Evolutionary conservation across 2,888 invertebrate genomes (phyloP).

Genomic region (Balanococcus diminutus): DNA sequence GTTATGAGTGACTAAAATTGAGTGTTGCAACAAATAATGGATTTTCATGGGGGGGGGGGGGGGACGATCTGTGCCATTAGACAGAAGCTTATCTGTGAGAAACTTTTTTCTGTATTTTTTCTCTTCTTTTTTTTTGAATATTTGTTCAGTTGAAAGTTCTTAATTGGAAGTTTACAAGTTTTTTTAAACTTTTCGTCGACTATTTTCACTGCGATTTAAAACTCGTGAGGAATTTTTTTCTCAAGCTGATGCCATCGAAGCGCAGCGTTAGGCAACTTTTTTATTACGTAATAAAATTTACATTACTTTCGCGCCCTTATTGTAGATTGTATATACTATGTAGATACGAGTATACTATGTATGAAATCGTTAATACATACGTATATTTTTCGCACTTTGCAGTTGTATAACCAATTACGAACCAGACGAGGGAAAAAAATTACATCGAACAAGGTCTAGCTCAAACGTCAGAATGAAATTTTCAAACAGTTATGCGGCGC

Average conservation of each 20-base stretch:
- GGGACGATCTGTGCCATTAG: background rate
- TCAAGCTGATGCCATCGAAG: background rate
- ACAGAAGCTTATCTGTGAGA: background rate
- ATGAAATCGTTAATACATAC: conserved; percentile 15
- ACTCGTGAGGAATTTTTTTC: background rate
- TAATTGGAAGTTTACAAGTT: conserved; percentile 31
- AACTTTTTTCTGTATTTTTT: background rate
- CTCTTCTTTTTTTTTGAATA: conserved; percentile 10
- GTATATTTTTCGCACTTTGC: background rate
- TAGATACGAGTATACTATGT: background rate
- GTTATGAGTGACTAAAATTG: no score
- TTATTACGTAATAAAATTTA: conserved; percentile 26
- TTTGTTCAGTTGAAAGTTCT: conserved; percentile 36
- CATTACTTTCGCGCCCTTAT: background rate
- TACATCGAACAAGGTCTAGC: background rate
- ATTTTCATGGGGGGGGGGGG: background rate
- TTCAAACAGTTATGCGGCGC: background rate
- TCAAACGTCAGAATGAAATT: background rate
- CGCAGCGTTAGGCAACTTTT: conserved; percentile 24
- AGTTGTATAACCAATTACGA: background rate
- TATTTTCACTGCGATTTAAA: conserved; percentile 1
- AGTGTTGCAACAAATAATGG: background rate
- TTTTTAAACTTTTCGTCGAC: conserved; percentile 33
- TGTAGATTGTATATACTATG: background rate
- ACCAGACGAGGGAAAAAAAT: background rate